Conservation (phyloP, 2,113 vertebrate genomes). For the Zootoca vivipara region DNA sequence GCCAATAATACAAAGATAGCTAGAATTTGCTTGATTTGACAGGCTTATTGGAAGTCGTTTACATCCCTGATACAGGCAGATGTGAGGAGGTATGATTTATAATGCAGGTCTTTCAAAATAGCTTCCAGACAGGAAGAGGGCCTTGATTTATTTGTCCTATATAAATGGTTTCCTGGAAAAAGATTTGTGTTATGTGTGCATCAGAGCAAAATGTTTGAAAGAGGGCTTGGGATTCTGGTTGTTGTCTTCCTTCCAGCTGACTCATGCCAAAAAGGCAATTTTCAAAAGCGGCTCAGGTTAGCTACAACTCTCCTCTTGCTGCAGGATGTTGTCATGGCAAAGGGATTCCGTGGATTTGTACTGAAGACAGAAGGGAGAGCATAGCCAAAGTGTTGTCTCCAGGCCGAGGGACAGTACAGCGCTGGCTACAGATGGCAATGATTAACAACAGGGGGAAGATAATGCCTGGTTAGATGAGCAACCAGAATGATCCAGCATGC, state of each 20-base stretch:
- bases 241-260: neutral
- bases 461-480: neutral
- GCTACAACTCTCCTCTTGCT: neutral
- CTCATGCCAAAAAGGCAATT: slow-evolving; percentile 25
- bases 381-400: neutral
- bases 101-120: neutral
- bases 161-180: slow-evolving; percentile 31
- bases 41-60: fast-evolving
- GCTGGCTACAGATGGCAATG: neutral
- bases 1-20: neutral
- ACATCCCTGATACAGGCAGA: neutral
- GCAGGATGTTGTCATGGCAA: neutral
- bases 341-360: neutral
- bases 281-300: slow-evolving; percentile 5
- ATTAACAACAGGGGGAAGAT: neutral
- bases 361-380: neutral
- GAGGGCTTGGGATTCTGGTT: neutral
- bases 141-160: slow-evolving; percentile 19
- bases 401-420: neutral
- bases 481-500: neutral
- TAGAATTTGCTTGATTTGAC: neutral
- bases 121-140: slow-evolving; percentile 10
- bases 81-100: neutral
- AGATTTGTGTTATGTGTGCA: neutral
- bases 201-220: neutral